Evolutionary conservation across 1,140 invertebrate species (phyloP), one percentile per base, ranked within the genome.

Genomic region (Drosophila serrata): DNA sequence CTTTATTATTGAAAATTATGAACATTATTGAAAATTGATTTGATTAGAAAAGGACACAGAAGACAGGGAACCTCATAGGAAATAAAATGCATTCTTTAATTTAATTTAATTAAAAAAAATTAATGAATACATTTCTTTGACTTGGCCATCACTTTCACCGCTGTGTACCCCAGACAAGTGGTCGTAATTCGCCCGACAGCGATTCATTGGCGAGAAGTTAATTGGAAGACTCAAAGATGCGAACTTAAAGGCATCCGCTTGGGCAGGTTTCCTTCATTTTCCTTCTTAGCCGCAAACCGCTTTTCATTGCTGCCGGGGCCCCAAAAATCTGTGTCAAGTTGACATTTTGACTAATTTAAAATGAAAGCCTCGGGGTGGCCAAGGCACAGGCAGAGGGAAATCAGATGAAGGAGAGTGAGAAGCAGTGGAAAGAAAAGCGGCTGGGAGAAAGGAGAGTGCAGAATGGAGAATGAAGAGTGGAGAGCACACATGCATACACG

Each of bases 321-420:
- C 37, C 53, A 45, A 61, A 86, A 88, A 87, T 87, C 80, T 87
- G 80, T 91, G 87, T 91, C 87, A 90, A 90, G 87, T 90, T 91
- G 82, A 90, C 87, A 75, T 91, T 90, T 87, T 87, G 73, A 82
- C 87, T 90, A 91, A 91, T 90, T 90, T 90, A 75, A 87, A 72
- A 87, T 67, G 82, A 75, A 65, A 55, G 62, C 69, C 62, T 60
- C 31, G 33, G 40, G 42, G 61, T 46, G 60, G 59, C 69, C 61
- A 64, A 37, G 56, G 56, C 57, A 31, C 15, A n/a, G 39, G 56
- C 61, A 61, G 37, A 61, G 37, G 31, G 40, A 45, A 51, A 15
- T 15, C 35, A 57, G 40, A 58, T 19, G 46, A 45, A 33, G 73
- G 22, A 6, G 43, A 8, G 17, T 11, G 11, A 19, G 17, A 11